Conservation (phyloP, 2,113 vertebrate species). For the Fukomys damarensis region DNA sequence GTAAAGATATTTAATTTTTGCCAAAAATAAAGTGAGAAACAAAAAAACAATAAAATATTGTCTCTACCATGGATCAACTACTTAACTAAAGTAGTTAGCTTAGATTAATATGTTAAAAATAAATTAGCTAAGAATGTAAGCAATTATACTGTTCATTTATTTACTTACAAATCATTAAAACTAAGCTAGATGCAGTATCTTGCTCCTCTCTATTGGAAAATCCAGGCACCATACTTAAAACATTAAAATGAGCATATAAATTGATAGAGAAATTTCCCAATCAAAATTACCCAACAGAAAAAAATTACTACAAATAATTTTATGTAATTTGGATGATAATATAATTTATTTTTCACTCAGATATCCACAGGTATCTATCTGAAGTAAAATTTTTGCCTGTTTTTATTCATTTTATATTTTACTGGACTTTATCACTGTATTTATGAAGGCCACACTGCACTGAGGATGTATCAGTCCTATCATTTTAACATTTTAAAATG, state of each 20-base stretch:
- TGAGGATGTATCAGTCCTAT: neutral
- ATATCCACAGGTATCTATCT: neutral
- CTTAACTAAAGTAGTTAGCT: neutral
- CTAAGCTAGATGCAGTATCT: neutral
- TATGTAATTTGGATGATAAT: neutral
- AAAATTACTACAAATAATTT: neutral
- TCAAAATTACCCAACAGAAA: neutral
- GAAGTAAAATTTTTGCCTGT: neutral
- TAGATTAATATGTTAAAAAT: neutral
- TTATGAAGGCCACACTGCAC: neutral
- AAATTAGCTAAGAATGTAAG: neutral
- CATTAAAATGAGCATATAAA: neutral
- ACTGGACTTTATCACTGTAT: neutral
- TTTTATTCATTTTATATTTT: neutral
- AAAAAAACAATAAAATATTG: fast-evolving
- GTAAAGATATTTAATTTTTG: neutral
- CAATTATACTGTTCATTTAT: neutral
- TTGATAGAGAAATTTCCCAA: neutral
- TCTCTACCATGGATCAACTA: neutral
- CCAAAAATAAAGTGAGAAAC: neutral
- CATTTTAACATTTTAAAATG: neutral
- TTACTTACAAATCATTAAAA: neutral
- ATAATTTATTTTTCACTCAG: neutral
- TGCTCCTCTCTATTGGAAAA: neutral
- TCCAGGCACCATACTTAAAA: neutral